These are phyloP conservation scores for Chrysopa pallens DNA, from an alignment of 1,140 invertebrate genomes.

Conservation along the genomic window DNA sequence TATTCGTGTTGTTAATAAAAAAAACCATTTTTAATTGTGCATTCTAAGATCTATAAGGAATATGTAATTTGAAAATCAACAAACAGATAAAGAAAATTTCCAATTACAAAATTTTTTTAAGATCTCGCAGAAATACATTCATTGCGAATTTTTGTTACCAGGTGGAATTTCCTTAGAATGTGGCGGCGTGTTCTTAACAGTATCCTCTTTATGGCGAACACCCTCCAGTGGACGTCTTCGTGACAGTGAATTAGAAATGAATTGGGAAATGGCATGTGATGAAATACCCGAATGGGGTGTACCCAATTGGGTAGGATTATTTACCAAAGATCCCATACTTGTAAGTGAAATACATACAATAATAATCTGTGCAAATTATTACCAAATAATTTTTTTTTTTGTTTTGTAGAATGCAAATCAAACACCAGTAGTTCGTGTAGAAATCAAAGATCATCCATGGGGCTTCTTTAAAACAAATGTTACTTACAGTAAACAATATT, in stretches of 20 bases:
- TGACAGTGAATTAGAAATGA: neutral
- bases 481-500: conserved; percentile 15
- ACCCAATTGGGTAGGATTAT: neutral
- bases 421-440: conserved; percentile 10
- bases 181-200: conserved; percentile 6
- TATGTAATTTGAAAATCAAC: no score
- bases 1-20: no score
- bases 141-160: no score
- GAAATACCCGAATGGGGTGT: neutral
- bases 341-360: neutral
- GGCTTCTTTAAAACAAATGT: conserved; percentile 26
- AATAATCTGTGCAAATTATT: neutral
- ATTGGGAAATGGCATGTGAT: neutral
- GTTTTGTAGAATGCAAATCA: neutral
- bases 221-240: neutral
- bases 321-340: neutral
- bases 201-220: conserved; percentile 3
- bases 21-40: no score
- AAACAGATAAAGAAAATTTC: no score
- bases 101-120: no score
- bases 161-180: conserved; percentile 6
- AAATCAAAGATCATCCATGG: conserved; percentile 14
- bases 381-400: neutral
- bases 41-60: no score
- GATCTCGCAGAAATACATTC: no score